phyloP scores from a whole-genome alignment of 2,797 vertebrate species.

The Salarias fasciatus region DNA sequence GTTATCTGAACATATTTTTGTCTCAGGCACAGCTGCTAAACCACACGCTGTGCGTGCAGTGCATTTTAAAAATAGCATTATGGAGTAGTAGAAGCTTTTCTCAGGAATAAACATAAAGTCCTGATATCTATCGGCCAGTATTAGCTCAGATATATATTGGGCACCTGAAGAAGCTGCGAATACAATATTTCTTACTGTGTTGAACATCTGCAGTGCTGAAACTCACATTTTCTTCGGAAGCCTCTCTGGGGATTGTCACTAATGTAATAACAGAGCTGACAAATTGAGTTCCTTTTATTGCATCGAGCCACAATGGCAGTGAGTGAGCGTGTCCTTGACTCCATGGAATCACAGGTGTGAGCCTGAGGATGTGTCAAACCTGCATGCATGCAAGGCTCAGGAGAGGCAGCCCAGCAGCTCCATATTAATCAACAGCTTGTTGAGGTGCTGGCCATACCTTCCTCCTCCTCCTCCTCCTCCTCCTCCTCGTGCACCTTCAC shows the following conservation, averaged over 20 bases:
- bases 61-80: too few relatives aligned
- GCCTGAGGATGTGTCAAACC: constrained; percentile 49
- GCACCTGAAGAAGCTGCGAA: constrained; percentile 21
- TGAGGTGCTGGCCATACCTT: constrained; percentile 60
- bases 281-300: constrained; percentile 72
- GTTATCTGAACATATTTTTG: too few relatives aligned
- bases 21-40: too few relatives aligned
- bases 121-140: too few relatives aligned
- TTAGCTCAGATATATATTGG: constrained; percentile 17
- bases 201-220: constrained; percentile 21
- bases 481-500: constrained; percentile 76
- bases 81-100: too few relatives aligned
- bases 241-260: constrained; percentile 48
- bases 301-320: constrained; percentile 52
- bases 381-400: constrained; percentile 40
- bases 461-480: constrained; percentile 67
- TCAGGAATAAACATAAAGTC: too few relatives aligned
- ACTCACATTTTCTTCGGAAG: constrained; percentile 25
- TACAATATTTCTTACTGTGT: constrained; percentile 23
- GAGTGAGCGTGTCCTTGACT: constrained; percentile 70
- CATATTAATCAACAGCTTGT: constrained; percentile 78
- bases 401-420: constrained; percentile 58
- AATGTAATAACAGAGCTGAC: constrained; percentile 65
- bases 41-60: too few relatives aligned
- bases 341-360: constrained; percentile 60